These are phyloP conservation scores for Orcinus orca DNA, from an alignment of 2,113 vertebrate species.

Conservation along the genomic window DNA sequence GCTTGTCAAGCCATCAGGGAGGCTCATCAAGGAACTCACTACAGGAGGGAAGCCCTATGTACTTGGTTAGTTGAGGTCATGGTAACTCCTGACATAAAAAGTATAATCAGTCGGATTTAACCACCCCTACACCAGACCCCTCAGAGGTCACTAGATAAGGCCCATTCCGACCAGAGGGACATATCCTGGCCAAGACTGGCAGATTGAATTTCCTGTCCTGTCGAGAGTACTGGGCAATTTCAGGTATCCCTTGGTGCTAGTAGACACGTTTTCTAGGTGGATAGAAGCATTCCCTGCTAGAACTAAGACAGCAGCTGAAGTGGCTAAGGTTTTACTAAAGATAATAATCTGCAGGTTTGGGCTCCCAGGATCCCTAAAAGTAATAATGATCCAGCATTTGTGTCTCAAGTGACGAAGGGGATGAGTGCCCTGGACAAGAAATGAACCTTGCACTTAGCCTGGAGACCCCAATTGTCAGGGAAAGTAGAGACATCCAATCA, in stretches of 20 bases:
- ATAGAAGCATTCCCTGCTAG: background rate
- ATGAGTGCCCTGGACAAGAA: background rate
- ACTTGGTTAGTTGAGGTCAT: background rate
- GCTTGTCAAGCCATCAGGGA: background rate
- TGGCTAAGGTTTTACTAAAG: background rate
- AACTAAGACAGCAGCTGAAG: background rate
- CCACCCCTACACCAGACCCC: background rate
- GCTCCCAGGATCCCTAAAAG: background rate
- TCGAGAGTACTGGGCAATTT: background rate
- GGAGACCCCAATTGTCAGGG: background rate
- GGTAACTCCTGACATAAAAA: background rate
- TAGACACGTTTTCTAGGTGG: background rate
- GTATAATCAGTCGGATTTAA: background rate
- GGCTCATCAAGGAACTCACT: background rate
- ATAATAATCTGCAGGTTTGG: background rate
- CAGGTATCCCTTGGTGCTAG: background rate
- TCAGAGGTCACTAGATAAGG: background rate
- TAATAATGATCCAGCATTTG: background rate
- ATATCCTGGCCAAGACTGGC: background rate
- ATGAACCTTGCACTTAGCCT: background rate
- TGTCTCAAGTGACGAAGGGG: background rate
- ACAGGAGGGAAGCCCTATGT: background rate
- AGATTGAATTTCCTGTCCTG: background rate
- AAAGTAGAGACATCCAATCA: background rate
- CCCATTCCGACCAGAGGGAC: background rate